These are phyloP conservation scores for Brachymystax lenok DNA, from an alignment of 2,797 vertebrate genomes.

Conservation along the genomic window DNA sequence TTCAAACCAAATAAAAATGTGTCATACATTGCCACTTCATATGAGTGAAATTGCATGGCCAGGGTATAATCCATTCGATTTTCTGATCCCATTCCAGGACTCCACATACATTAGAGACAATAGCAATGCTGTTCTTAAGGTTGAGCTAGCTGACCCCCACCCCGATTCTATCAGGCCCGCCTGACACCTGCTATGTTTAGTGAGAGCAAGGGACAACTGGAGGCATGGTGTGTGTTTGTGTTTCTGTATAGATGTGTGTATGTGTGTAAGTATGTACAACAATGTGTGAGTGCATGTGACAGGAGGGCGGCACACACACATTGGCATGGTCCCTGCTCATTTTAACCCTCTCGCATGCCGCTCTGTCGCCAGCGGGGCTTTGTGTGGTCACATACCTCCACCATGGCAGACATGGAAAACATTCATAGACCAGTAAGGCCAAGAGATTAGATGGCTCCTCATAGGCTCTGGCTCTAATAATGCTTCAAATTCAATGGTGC, in stretches of 20 bases:
- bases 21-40: slow-evolving; percentile 16
- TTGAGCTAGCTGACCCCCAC: slow-evolving; percentile 35
- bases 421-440: slow-evolving; percentile 68
- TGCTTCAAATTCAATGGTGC: slow-evolving; percentile 68
- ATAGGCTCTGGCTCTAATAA: slow-evolving; percentile 61
- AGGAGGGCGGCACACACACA: slow-evolving; percentile 35
- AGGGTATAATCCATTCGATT: slow-evolving; percentile 50
- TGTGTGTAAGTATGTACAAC: slow-evolving; percentile 40
- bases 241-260: slow-evolving; percentile 28
- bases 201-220: slow-evolving; percentile 78
- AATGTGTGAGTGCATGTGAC: slow-evolving; percentile 52
- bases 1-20: slow-evolving; percentile 26
- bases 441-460: slow-evolving; percentile 78
- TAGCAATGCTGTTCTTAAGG: slow-evolving; percentile 71
- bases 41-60: slow-evolving; percentile 29
- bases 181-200: slow-evolving; percentile 77
- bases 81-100: slow-evolving; percentile 61
- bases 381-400: slow-evolving; percentile 72
- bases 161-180: slow-evolving; percentile 39
- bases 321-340: slow-evolving; percentile 61
- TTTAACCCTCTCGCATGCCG: slow-evolving; percentile 76
- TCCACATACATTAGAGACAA: slow-evolving; percentile 65
- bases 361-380: slow-evolving; percentile 78
- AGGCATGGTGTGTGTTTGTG: slow-evolving; percentile 38
- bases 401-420: slow-evolving; percentile 78